These are phyloP conservation scores for Pholis gunnellus DNA, from an alignment of 2,113 vertebrate species.

Conservation along the genomic window DNA sequence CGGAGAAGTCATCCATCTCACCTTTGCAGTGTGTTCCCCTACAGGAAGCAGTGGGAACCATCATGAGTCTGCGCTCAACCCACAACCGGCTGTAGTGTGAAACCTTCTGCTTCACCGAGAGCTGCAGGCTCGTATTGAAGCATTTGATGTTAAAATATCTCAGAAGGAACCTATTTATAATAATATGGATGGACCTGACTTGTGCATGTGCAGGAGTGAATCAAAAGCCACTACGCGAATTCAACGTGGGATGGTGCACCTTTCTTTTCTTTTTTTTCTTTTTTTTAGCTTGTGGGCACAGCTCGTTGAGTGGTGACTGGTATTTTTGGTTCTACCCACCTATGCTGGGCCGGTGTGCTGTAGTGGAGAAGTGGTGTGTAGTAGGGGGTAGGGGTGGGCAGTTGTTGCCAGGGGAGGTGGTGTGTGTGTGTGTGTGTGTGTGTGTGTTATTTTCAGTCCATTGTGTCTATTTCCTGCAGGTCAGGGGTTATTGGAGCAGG, in stretches of 20 bases:
- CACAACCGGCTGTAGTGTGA: conserved; percentile 66
- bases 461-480: conserved; percentile 96
- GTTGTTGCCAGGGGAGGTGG: conserved; percentile 81
- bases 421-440: conserved; percentile 75
- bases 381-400: conserved; percentile 68
- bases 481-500: conserved; percentile 93
- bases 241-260: conserved; percentile 29
- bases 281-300: conserved; percentile 45
- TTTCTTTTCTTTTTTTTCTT: not conserved
- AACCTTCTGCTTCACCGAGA: conserved; percentile 29
- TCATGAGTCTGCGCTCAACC: conserved; percentile 60
- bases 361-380: conserved; percentile 47
- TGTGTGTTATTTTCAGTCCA: conserved; percentile 92
- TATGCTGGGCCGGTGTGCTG: conserved; percentile 53
- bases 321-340: conserved; percentile 69
- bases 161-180: not conserved
- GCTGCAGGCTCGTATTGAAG: conserved; percentile 12
- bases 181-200: not conserved
- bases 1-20: conserved; percentile 50
- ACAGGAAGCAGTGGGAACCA: conserved; percentile 49
- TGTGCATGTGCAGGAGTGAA: conserved; percentile 12
- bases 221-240: conserved; percentile 26
- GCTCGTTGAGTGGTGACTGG: conserved; percentile 41
- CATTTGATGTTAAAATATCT: not conserved
- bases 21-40: conserved; percentile 31